A percentile compares a stretch with the other conserved stretches of the same genome.
phyloP scores from a whole-genome alignment of 2,113 vertebrate species.

The Pycnonotus jocosus region DNA sequence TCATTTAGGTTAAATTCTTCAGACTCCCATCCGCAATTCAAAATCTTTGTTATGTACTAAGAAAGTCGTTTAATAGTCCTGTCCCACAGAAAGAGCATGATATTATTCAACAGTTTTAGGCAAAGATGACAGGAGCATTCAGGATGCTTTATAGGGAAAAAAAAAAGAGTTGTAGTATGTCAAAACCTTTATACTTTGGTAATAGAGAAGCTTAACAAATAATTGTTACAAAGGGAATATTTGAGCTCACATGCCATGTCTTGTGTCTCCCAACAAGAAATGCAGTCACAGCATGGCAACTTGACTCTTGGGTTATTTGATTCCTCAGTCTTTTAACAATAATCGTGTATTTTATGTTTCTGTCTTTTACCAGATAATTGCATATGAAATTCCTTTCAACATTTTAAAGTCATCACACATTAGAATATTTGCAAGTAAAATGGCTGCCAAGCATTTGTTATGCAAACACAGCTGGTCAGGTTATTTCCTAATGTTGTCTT shows the following conservation, averaged over 20 bases:
- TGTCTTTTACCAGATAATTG: not conserved
- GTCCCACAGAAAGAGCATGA: not conserved
- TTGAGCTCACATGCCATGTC: not conserved
- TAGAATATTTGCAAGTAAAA: not conserved
- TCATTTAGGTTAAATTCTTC: not conserved
- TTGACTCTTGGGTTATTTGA: not conserved
- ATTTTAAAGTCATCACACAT: not conserved
- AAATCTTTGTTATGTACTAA: not conserved
- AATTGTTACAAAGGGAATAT: not conserved
- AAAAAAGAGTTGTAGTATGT: not conserved
- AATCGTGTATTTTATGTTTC: not conserved
- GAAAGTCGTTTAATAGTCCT: not conserved
- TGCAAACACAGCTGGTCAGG: not conserved
- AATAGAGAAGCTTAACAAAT: not conserved
- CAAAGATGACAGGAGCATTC: not conserved
- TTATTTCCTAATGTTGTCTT: not conserved
- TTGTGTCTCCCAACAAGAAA: not conserved
- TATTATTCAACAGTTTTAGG: not conserved
- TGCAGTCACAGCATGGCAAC: not conserved
- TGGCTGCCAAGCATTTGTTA: not conserved
- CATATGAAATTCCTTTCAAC: not conserved
- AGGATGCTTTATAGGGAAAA: not conserved
- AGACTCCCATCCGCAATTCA: not conserved
- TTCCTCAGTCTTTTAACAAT: not conserved
- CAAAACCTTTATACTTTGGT: not conserved